These are phyloP conservation scores for Stenodema calcarata DNA, from an alignment of 2,888 invertebrate genomes.

Conservation along the genomic window DNA sequence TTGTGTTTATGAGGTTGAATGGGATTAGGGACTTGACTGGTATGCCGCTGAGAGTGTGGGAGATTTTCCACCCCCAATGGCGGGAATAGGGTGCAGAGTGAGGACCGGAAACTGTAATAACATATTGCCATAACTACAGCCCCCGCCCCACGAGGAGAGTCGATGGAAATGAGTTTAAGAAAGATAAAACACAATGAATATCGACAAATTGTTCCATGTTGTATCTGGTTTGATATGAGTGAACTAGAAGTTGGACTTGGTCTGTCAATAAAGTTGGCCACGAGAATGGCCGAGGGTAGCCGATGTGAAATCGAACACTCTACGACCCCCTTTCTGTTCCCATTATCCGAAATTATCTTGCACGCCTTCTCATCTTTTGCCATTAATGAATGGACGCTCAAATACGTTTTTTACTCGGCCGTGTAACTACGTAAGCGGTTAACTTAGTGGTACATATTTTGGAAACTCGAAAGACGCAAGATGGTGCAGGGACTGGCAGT, in stretches of 20 bases:
- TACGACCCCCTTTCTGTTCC: constrained; percentile 22
- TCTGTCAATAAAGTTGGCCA: constrained; percentile 24
- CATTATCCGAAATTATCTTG: constrained; percentile 35
- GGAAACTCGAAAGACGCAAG: too few species aligned
- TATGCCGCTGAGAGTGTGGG: background rate
- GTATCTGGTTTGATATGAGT: constrained; percentile 1
- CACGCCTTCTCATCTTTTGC: background rate
- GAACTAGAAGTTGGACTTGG: constrained; percentile 12
- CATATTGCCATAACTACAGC: background rate
- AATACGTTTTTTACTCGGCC: background rate
- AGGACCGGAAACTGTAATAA: background rate
- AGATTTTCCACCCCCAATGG: background rate
- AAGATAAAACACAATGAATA: background rate
- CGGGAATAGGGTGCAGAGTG: background rate
- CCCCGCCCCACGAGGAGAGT: background rate
- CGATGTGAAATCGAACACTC: constrained; percentile 38
- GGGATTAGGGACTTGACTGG: background rate
- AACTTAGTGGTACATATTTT: too few species aligned
- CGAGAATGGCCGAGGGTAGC: constrained; percentile 28
- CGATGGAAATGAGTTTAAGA: background rate
- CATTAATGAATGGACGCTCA: background rate
- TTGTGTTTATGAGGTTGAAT: too few species aligned
- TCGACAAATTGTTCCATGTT: background rate
- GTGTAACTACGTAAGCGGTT: too few species aligned
- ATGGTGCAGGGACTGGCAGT: too few species aligned